Conservation (phyloP, 2,113 vertebrate species). For the Corythoichthys intestinalis region DNA sequence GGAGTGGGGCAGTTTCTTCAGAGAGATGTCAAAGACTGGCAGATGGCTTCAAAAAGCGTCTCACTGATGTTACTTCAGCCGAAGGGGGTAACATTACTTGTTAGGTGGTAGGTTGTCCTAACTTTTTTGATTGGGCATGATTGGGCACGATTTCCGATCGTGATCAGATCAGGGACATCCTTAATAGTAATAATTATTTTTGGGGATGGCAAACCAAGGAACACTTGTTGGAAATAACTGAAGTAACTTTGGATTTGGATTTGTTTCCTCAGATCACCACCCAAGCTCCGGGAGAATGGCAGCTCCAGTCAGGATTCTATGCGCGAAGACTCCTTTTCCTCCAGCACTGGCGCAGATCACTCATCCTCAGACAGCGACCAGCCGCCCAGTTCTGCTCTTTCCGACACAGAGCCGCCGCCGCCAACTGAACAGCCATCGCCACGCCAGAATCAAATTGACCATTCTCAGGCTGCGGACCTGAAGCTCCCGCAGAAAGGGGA, state of each 20-base stretch:
- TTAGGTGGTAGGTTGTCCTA: too few species aligned
- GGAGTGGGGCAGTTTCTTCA: too few species aligned
- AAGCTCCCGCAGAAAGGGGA: background rate
- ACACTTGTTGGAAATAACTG: too few species aligned
- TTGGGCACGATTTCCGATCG: too few species aligned
- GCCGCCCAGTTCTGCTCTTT: background rate
- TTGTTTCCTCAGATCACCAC: constrained; percentile 33
- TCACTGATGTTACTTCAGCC: too few species aligned
- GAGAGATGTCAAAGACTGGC: too few species aligned
- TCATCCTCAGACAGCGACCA: constrained; percentile 33
- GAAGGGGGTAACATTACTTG: too few species aligned
- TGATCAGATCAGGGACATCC: too few species aligned
- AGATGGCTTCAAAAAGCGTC: too few species aligned
- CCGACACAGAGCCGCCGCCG: constrained; percentile 12
- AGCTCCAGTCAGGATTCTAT: constrained; percentile 70
- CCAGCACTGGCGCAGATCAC: constrained; percentile 50
- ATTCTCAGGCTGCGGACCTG: background rate
- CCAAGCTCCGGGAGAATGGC: constrained; percentile 48
- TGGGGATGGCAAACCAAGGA: too few species aligned
- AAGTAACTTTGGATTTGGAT: background rate
- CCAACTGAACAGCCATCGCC: background rate
- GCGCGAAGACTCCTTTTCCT: constrained; percentile 64
- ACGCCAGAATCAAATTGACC: constrained; percentile 1
- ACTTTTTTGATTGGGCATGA: too few species aligned
- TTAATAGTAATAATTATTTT: too few species aligned